Evolutionary conservation across 1,140 invertebrate species (phyloP).

Genomic region (Acyrthosiphon pisum): DNA sequence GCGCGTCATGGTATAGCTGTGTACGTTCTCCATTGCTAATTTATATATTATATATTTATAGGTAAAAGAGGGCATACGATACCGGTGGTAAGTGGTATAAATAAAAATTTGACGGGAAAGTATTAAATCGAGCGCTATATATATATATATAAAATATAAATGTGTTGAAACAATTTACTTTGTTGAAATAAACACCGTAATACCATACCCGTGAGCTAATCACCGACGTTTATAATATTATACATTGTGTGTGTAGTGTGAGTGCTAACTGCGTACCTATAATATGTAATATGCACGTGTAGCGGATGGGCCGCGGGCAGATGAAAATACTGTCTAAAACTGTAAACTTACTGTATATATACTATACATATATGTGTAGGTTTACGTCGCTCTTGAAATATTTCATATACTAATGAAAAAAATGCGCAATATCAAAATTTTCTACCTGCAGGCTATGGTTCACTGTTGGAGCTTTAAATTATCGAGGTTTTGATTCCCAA

Average conservation of each 20-base stretch:
- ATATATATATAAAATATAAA: background rate
- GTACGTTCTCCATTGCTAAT: background rate
- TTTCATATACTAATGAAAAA: background rate
- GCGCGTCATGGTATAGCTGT: background rate
- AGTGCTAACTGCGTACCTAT: background rate
- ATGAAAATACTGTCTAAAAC: constrained; percentile 9
- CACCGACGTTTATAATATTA: constrained; percentile 9
- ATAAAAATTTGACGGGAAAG: constrained; percentile 2
- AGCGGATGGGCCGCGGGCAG: background rate
- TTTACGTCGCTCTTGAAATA: background rate
- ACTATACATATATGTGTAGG: background rate
- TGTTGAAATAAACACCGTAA: constrained; percentile 43
- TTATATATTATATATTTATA: no score
- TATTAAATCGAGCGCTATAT: background rate
- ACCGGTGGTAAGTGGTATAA: background rate
- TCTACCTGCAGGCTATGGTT: background rate
- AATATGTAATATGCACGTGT: background rate
- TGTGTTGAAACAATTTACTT: constrained; percentile 37
- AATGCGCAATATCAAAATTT: background rate
- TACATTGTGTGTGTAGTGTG: background rate
- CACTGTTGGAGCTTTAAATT: background rate
- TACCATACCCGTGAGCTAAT: constrained; percentile 50
- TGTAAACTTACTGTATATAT: background rate
- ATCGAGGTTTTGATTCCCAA: background rate
- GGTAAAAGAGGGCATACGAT: constrained; percentile 16